phyloP scores from a whole-genome alignment of 2,797 vertebrate genomes.

The Chanos chanos region DNA sequence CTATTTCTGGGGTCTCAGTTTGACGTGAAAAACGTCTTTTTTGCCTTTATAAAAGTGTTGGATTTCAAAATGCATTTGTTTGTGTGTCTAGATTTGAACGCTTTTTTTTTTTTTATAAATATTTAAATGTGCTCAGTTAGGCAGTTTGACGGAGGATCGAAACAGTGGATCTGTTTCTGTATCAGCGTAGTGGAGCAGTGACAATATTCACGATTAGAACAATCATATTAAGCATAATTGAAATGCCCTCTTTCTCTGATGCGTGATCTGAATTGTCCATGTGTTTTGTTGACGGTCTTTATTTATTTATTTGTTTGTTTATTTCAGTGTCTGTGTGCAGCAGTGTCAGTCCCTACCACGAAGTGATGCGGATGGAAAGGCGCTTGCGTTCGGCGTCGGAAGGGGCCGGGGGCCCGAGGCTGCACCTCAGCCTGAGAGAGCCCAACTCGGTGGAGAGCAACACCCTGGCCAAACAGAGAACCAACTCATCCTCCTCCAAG shows the following conservation, averaged over 20 bases:
- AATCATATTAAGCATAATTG: too few relatives aligned
- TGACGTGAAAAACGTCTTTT: too few relatives aligned
- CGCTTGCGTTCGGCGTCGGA: slow-evolving; percentile 92
- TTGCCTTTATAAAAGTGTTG: neutral
- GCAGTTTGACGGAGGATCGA: too few relatives aligned
- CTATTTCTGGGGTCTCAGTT: too few relatives aligned
- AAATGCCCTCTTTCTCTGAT: too few relatives aligned
- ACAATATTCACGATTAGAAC: too few relatives aligned
- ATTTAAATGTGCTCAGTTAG: neutral
- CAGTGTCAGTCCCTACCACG: slow-evolving; percentile 87
- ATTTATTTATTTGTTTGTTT: too few relatives aligned
- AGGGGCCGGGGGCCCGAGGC: slow-evolving; percentile 86
- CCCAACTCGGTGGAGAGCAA: slow-evolving; percentile 74
- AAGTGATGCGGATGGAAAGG: slow-evolving; percentile 85
- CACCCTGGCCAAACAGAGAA: slow-evolving; percentile 82
- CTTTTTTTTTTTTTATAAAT: neutral
- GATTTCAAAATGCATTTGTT: neutral
- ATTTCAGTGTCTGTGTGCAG: slow-evolving; percentile 85
- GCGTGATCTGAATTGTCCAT: too few relatives aligned
- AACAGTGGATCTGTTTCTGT: too few relatives aligned
- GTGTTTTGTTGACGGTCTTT: too few relatives aligned
- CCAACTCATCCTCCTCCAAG: slow-evolving; percentile 92
- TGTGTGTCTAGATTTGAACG: neutral
- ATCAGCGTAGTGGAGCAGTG: too few relatives aligned
- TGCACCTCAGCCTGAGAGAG: slow-evolving; percentile 84